Evolutionary conservation across 2,888 invertebrate species (phyloP).

Genomic region (Beris morrisii): DNA sequence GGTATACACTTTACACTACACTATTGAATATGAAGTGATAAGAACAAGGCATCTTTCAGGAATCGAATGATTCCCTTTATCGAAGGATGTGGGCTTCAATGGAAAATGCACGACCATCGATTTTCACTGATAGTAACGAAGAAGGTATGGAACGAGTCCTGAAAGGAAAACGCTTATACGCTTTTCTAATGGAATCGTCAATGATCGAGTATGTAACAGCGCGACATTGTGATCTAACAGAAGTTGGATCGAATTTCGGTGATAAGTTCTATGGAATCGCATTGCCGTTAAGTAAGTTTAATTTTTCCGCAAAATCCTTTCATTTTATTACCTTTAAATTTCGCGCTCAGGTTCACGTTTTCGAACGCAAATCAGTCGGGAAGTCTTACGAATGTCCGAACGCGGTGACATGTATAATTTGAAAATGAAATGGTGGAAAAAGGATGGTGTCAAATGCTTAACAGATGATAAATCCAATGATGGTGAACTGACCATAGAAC

Average conservation of each 20-base stretch:
- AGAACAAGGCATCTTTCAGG: constrained; percentile 57
- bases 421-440: constrained; percentile 92
- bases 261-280: constrained; percentile 94
- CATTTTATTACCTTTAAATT: not conserved
- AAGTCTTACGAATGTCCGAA: constrained; percentile 88
- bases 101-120: constrained; percentile 80
- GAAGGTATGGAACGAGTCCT: constrained; percentile 87
- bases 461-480: not conserved
- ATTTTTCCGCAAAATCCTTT: not conserved
- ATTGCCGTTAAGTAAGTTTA: constrained; percentile 78
- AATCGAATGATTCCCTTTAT: constrained; percentile 86
- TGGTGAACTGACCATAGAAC: constrained; percentile 51
- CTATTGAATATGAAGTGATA: not conserved
- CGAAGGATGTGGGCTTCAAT: constrained; percentile 92
- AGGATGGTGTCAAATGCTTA: constrained; percentile 50
- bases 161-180: constrained; percentile 79
- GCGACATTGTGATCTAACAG: constrained; percentile 80
- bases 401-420: constrained; percentile 77
- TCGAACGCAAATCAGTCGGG: constrained; percentile 79
- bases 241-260: constrained; percentile 81
- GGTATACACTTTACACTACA: constrained; percentile 57
- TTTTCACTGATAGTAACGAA: constrained; percentile 78
- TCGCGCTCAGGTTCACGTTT: constrained; percentile 68
- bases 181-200: constrained; percentile 95
- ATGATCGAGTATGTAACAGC: constrained; percentile 90